Evolutionary conservation across 2,888 invertebrate genomes (phyloP).

Genomic region (Plutella xylostella): DNA sequence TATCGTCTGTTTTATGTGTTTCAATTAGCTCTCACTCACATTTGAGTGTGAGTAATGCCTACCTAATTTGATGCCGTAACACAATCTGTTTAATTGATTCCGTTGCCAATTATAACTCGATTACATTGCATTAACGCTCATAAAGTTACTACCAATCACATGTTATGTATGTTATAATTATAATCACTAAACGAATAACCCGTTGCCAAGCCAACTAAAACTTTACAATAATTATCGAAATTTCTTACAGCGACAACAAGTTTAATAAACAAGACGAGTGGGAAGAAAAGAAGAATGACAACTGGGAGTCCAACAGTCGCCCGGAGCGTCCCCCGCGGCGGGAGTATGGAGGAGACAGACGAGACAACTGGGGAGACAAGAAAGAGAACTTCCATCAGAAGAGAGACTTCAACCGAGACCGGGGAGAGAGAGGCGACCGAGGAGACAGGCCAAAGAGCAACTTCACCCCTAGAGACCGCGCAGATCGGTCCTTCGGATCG

Average conservation of each 20-base stretch:
- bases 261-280: constrained; percentile 31
- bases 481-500: constrained; percentile 37
- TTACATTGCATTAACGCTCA: too few relatives aligned
- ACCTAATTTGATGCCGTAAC: too few relatives aligned
- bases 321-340: neutral
- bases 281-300: constrained; percentile 34
- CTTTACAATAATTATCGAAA: neutral
- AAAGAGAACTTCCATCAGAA: constrained; percentile 18
- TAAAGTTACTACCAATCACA: too few relatives aligned
- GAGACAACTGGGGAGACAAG: constrained; percentile 4
- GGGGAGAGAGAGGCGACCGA: constrained; percentile 17
- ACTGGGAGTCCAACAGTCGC: constrained; percentile 27
- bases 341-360: neutral
- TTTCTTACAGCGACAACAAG: constrained; percentile 5
- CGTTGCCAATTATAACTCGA: too few relatives aligned
- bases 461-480: constrained; percentile 48
- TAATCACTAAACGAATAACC: too few relatives aligned
- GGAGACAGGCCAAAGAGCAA: constrained; percentile 32
- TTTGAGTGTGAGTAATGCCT: too few relatives aligned
- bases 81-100: too few relatives aligned
- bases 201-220: too few relatives aligned
- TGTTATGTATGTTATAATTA: too few relatives aligned
- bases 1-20: too few relatives aligned
- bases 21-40: too few relatives aligned
- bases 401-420: constrained; percentile 14